Percentiles rank a stretch among this genome's conserved stretches.
Evolutionary conservation across 2,113 vertebrate genomes (phyloP).

Genomic region (Tretioscincus oriximinensis): DNA sequence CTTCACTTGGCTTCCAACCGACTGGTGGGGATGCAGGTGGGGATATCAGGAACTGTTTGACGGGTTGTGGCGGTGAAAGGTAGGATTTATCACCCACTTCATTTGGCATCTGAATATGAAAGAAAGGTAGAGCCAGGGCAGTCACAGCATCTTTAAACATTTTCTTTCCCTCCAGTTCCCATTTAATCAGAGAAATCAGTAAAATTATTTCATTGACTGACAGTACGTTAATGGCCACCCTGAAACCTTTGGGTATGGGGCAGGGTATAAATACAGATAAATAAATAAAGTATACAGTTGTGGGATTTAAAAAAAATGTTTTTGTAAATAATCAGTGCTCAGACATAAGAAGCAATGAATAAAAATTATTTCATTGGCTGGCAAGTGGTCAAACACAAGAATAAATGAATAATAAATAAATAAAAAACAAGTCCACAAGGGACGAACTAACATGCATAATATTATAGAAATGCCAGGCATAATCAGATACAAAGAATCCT

Average conservation of each 20-base stretch:
- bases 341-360: no score
- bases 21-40: slow-evolving; percentile 92
- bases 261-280: no score
- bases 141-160: background rate
- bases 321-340: no score
- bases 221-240: background rate
- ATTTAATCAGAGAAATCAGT: background rate
- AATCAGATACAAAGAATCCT: no score
- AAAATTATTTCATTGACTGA: background rate
- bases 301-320: no score
- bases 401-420: no score
- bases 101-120: slow-evolving; percentile 82
- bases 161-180: background rate
- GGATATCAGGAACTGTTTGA: slow-evolving; percentile 96
- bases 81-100: slow-evolving; percentile 89
- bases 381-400: no score
- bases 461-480: no score
- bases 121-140: slow-evolving; percentile 8
- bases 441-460: no score
- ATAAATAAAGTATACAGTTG: background rate
- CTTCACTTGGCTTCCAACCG: slow-evolving; percentile 95
- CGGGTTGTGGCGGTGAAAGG: slow-evolving; percentile 89
- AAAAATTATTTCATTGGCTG: no score
- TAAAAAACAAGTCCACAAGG: no score
- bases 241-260: no score